These are phyloP conservation scores for Gavia stellata DNA, from an alignment of 2,113 vertebrate genomes.

Conservation along the genomic window DNA sequence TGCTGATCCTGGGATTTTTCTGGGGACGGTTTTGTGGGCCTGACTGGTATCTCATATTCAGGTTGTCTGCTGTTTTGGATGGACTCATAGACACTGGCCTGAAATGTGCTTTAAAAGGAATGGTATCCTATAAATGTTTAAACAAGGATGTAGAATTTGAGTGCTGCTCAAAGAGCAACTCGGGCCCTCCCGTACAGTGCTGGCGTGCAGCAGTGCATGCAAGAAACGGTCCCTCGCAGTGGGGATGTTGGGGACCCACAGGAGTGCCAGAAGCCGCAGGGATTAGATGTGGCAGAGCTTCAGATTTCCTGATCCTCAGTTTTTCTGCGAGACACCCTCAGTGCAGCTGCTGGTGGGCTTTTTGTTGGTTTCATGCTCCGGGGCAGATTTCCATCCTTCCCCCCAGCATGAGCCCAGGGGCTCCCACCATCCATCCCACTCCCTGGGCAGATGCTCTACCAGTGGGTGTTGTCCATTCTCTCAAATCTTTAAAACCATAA, in stretches of 20 bases:
- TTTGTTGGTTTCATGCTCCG: not conserved
- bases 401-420: not conserved
- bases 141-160: not conserved
- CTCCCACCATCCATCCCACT: not conserved
- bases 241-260: rapidly evolving
- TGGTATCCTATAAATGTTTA: not conserved
- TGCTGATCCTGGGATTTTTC: not conserved
- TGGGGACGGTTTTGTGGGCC: not conserved
- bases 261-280: rapidly evolving
- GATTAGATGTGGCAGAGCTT: not conserved
- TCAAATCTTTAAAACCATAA: not conserved
- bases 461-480: not conserved
- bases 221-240: rapidly evolving
- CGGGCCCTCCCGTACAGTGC: rapidly evolving
- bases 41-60: not conserved
- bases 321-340: not conserved
- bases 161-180: not conserved
- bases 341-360: not conserved
- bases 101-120: not conserved
- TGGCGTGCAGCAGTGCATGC: not conserved
- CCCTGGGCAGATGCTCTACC: not conserved
- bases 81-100: not conserved
- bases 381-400: not conserved
- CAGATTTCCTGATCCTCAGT: not conserved
- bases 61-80: not conserved